These are phyloP conservation scores for Trematomus loennbergii DNA, from an alignment of 2,113 vertebrate genomes.

Conservation along the genomic window DNA sequence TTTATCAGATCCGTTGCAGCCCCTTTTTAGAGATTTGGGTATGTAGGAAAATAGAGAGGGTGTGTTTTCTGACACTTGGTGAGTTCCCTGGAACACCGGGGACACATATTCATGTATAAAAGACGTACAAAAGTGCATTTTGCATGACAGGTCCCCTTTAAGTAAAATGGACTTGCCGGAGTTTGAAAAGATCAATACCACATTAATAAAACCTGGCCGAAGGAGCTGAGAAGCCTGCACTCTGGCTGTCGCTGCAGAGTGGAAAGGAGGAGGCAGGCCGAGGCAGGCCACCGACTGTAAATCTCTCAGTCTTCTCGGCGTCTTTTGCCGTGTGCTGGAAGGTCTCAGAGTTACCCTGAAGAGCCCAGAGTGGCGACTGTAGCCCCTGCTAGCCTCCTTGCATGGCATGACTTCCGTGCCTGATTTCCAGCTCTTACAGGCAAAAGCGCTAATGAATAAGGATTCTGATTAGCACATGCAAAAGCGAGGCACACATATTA, in stretches of 20 bases:
- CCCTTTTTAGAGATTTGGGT: too few relatives aligned
- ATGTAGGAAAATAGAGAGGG: too few relatives aligned
- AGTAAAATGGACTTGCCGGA: slow-evolving; percentile 80
- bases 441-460: slow-evolving; percentile 10
- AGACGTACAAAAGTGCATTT: too few relatives aligned
- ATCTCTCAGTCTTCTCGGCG: slow-evolving; percentile 66
- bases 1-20: too few relatives aligned
- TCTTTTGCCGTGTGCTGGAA: slow-evolving; percentile 50
- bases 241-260: slow-evolving; percentile 38
- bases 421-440: slow-evolving; percentile 17
- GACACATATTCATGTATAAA: too few relatives aligned
- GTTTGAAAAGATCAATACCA: slow-evolving; percentile 79
- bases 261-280: slow-evolving; percentile 44
- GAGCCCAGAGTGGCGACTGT: slow-evolving; percentile 36
- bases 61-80: too few relatives aligned
- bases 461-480: slow-evolving; percentile 7
- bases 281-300: slow-evolving; percentile 62
- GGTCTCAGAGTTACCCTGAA: slow-evolving; percentile 51
- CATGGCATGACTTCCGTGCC: not conserved
- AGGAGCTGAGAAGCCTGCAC: slow-evolving; percentile 49
- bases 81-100: too few relatives aligned
- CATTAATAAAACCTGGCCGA: slow-evolving; percentile 81
- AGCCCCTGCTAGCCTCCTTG: slow-evolving; percentile 32
- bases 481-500: not conserved
- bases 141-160: too few relatives aligned